Evolutionary conservation across 2,797 vertebrate species (phyloP), one percentile per base, ranked within the genome.

Genomic region (Zenarchopterus dispar): DNA sequence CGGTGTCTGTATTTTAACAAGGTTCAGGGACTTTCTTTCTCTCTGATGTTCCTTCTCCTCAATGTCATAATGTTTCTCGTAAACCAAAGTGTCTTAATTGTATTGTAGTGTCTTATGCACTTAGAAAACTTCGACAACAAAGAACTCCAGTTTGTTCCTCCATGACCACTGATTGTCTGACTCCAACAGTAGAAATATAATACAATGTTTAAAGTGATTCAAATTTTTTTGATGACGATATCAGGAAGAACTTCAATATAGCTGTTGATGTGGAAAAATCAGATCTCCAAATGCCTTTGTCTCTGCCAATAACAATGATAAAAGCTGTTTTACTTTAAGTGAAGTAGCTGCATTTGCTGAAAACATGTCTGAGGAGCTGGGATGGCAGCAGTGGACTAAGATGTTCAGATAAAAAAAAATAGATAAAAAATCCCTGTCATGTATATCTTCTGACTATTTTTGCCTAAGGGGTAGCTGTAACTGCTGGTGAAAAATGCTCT

Each of bases 401-500:
- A 63, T 45, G 70, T 78, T 36, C 33, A 36, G 33, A 10, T 11
- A 3, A 5, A 36, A 11, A 13, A 36, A 36, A 36, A 36, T 2
- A 36, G 2, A 36, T 2, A 36, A 10, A 36, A 36, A 36, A 36
- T 1, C 4, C 31, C 62, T 54, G 57, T 58, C 53, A 61, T 59
- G 28, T 75, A 59, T 56, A 75, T 71, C 17, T 56, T 49, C 56
- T 49, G 55, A 63, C 66, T 62, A 31, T 44, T 43, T 55, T 43
- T 75, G 68, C 72, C 58, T 22, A 36, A 69, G 56, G 68, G 50
- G 51, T 0, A 13, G 47, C 72, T 62, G 31, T 54, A 46, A 65
- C 62, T 24, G 64, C 80, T 80, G 66, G 46, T 63, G 41, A 59
- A 41, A 62, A 75, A 75, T 57, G 24, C 54, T 62, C 65, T 39